phyloP scores from a whole-genome alignment of 2,113 vertebrate genomes.

The Dromiciops gliroides region DNA sequence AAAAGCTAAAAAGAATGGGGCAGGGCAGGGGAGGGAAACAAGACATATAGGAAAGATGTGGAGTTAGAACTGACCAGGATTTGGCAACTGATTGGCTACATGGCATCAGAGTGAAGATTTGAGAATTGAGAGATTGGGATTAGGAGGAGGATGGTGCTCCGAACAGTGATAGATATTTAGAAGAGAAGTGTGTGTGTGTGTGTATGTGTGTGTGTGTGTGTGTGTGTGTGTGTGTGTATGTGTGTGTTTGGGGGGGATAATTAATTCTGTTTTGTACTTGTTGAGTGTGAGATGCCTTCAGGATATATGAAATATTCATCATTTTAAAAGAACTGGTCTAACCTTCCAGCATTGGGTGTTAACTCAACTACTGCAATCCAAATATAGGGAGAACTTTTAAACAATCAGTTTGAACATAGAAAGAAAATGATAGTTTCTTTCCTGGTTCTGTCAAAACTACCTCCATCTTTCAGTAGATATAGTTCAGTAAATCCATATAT shows the following conservation, averaged over 20 bases:
- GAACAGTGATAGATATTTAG: neutral
- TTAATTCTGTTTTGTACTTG: neutral
- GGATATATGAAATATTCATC: conserved; percentile 41
- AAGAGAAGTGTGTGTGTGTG: neutral
- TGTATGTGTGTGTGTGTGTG: neutral
- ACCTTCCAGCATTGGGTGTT: neutral
- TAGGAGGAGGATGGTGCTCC: neutral
- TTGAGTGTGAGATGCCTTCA: conserved; percentile 39
- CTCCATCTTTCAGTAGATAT: neutral
- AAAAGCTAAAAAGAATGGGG: too few species aligned
- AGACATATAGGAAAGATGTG: neutral
- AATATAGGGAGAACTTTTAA: neutral
- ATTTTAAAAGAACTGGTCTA: conserved; percentile 43
- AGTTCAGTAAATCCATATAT: neutral
- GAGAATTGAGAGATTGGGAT: neutral
- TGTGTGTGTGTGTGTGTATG: too few species aligned
- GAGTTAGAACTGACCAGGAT: neutral
- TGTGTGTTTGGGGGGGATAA: neutral
- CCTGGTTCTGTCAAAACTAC: neutral
- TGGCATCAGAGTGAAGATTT: neutral
- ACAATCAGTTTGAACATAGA: neutral
- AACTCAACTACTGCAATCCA: neutral
- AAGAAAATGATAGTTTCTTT: neutral
- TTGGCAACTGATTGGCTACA: neutral
- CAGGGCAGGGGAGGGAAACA: neutral